Base-by-base conservation (phyloP, 2,888 invertebrate species). In the Spodoptera picta region DNA sequence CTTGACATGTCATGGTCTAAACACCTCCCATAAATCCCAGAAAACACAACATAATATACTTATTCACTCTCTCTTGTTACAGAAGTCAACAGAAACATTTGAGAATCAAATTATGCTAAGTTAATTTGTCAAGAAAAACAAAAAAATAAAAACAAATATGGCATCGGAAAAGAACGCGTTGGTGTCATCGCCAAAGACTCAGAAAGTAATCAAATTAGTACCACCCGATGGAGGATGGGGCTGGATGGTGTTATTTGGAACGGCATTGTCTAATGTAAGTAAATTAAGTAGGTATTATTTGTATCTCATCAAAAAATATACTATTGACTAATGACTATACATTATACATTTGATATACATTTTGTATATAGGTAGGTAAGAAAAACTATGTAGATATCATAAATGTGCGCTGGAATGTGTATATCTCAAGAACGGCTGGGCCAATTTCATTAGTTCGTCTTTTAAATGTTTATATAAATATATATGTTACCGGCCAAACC, bases 181-280 rank as follows among this genome's bases (percentile, higher is more conserved):
- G 65, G 80, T 75, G 41, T 47, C 75, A 41, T 67, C 80, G 59
- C 83, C 77, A 36, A 88, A 79, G 69, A 87, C 84, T 14, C 87
- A 89, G 73, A 93, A 88, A 80, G 86, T 87, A 65, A 86, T 86
- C 43, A 94, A 88, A 82, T 80, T 92, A 61, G 85, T 95, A 41
- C 93, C 95, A 0, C 97, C 97, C 0, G 96, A 97, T 84, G 97
- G 97, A 44, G 97, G 97, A 0, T 97, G 96, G 96, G 97, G 97
- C 0, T 97, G 97, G 97, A 94, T 96, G 89, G 95, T 97, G 2
- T 93, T 97, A 5, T 83, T 96, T 54, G 97, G 97, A 47, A 95
- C 96, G 27, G 96, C 96, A 49, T 70, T 96, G 11, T 95, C 95
- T 65, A 97, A 97, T 90, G 97, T 97, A 90, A 95, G 95, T 95